A percentile compares a stretch with the other conserved stretches of the same genome.
Evolutionary conservation across 2,888 invertebrate species (phyloP).

Genomic region (Schizotus pectinicornis): DNA sequence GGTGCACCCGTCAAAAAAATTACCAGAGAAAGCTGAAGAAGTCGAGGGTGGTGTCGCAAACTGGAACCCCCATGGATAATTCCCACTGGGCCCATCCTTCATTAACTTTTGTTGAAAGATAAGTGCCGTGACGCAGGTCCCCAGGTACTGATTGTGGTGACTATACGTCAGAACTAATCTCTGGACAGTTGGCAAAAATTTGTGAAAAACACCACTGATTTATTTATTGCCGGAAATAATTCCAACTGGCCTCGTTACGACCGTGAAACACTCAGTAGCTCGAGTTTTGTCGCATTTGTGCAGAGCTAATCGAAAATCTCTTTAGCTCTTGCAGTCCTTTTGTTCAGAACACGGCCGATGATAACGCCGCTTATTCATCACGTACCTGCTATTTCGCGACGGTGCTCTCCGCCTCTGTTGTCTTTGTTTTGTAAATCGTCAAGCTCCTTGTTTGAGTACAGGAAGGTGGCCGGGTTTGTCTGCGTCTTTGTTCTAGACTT

Average conservation of each 20-base stretch:
- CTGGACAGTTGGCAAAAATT: background rate
- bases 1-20: no score
- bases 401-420: conserved; percentile 25
- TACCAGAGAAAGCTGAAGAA: background rate
- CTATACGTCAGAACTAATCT: conserved; percentile 19
- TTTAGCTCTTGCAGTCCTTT: conserved; percentile 18
- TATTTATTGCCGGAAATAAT: conserved; percentile 36
- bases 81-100: conserved; percentile 36
- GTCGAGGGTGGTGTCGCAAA: background rate
- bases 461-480: conserved; percentile 17
- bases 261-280: conserved; percentile 10
- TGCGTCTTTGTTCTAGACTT: conserved; percentile 17
- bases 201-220: conserved; percentile 21
- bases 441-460: conserved; percentile 23
- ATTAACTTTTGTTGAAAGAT: conserved; percentile 29
- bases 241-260: conserved; percentile 2
- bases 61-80: conserved; percentile 18
- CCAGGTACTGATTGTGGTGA: conserved; percentile 13
- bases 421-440: conserved; percentile 27
- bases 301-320: conserved; percentile 20
- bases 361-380: conserved; percentile 28
- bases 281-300: background rate
- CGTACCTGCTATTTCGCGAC: conserved; percentile 25
- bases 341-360: conserved; percentile 25
- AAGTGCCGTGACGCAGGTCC: conserved; percentile 26